A percentile compares a stretch with the other conserved stretches of the same genome.
Evolutionary conservation across 2,888 invertebrate species (phyloP).

Genomic region (Hipparchia sbordonii): DNA sequence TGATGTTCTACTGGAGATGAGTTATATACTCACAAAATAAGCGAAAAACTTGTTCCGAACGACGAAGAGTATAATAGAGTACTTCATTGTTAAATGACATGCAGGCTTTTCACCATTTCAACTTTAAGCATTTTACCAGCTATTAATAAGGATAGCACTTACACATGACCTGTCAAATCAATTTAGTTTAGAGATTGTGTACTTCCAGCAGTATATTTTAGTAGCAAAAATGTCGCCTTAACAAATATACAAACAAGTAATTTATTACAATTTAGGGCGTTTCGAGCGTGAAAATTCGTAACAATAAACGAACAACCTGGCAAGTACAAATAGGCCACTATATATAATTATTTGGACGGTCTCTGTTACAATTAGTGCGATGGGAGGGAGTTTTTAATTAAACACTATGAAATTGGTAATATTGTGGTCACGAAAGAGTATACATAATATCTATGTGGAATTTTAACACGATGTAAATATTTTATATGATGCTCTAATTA

Average conservation of each 20-base stretch:
- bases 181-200: too few species aligned
- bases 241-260: constrained; percentile 1
- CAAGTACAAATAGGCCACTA: constrained; percentile 2
- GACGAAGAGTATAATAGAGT: too few species aligned
- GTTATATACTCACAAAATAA: too few species aligned
- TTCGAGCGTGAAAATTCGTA: constrained; percentile 8
- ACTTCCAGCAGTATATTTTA: too few species aligned
- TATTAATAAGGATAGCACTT: too few species aligned
- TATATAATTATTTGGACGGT: constrained; percentile 6
- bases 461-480: constrained; percentile 8
- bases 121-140: too few species aligned
- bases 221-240: background rate
- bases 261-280: constrained; percentile 6
- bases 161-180: too few species aligned
- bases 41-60: too few species aligned
- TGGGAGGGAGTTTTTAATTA: constrained; percentile 15
- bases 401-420: background rate
- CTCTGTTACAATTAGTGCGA: background rate
- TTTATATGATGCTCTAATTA: background rate
- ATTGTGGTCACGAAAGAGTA: constrained; percentile 1
- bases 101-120: too few species aligned
- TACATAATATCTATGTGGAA: background rate
- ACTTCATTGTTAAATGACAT: too few species aligned
- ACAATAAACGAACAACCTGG: constrained; percentile 5
- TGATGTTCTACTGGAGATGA: too few species aligned